Evolutionary conservation across 2,113 vertebrate species (phyloP).

Genomic region (Trematomus loennbergii): DNA sequence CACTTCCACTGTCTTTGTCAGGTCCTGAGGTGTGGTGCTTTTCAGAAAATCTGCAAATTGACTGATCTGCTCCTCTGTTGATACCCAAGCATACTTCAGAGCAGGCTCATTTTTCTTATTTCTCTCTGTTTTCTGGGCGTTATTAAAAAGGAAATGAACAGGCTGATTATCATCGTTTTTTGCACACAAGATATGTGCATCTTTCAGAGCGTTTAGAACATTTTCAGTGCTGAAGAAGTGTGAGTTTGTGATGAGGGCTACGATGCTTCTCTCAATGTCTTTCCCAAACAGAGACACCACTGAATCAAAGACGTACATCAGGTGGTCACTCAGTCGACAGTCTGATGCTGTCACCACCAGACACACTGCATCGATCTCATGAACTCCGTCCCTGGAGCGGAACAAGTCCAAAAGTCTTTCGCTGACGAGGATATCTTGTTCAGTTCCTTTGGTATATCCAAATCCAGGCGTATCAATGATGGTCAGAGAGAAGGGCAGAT

Average conservation of each 20-base stretch:
- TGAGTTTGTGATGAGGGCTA: constrained; percentile 23
- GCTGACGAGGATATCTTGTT: neutral
- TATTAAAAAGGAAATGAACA: constrained; percentile 21
- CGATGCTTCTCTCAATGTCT: constrained; percentile 13
- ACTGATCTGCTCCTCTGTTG: neutral
- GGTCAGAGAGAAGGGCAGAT: constrained; percentile 36
- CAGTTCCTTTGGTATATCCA: neutral
- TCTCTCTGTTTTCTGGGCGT: neutral
- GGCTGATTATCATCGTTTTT: neutral
- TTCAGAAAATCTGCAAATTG: neutral
- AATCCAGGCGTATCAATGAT: constrained; percentile 40
- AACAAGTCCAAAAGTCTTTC: constrained; percentile 15
- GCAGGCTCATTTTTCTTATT: neutral
- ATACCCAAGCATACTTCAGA: neutral
- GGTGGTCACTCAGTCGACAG: constrained; percentile 18
- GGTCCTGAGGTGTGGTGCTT: neutral
- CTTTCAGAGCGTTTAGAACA: neutral
- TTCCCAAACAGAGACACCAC: constrained; percentile 16
- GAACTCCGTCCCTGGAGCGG: neutral
- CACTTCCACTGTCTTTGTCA: neutral
- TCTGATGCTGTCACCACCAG: constrained; percentile 36
- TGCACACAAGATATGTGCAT: neutral
- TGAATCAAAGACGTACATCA: constrained; percentile 12
- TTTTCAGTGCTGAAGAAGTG: neutral
- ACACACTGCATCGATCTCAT: constrained; percentile 43